Evolutionary conservation across 2,888 invertebrate genomes (phyloP).

Genomic region (Celastrina argiolus): DNA sequence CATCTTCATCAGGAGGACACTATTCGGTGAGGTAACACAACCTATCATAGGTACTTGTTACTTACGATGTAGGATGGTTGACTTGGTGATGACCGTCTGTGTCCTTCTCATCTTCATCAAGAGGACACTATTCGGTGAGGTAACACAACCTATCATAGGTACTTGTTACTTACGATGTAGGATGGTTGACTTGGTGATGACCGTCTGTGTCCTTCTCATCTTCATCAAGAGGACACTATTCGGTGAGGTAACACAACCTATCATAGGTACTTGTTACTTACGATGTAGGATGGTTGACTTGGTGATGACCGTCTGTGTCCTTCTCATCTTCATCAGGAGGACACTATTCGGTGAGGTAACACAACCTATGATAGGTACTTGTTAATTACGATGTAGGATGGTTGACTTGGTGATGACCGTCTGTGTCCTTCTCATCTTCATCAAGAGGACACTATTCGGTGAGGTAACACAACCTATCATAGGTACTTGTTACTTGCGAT

Average conservation of each 20-base stretch:
- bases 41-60: background rate
- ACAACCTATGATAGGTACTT: too few species aligned
- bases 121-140: slow-evolving; percentile 32
- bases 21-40: slow-evolving; percentile 25
- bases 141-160: too few species aligned
- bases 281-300: slow-evolving; percentile 82
- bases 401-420: slow-evolving; percentile 65
- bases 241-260: too few species aligned
- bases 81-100: slow-evolving; percentile 64
- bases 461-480: too few species aligned
- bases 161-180: slow-evolving; percentile 79
- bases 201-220: slow-evolving; percentile 47
- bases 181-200: slow-evolving; percentile 76
- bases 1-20: slow-evolving; percentile 45
- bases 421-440: slow-evolving; percentile 47
- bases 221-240: slow-evolving; percentile 44
- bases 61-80: slow-evolving; percentile 83
- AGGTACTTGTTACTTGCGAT: slow-evolving; percentile 70
- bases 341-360: slow-evolving; percentile 27
- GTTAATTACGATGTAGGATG: slow-evolving; percentile 83
- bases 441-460: slow-evolving; percentile 40
- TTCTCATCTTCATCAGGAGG: slow-evolving; percentile 46
- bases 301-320: slow-evolving; percentile 56
- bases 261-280: slow-evolving; percentile 52
- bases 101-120: slow-evolving; percentile 47